Base-by-base conservation (phyloP, 2,113 vertebrate species). In the Oriolus oriolus region DNA sequence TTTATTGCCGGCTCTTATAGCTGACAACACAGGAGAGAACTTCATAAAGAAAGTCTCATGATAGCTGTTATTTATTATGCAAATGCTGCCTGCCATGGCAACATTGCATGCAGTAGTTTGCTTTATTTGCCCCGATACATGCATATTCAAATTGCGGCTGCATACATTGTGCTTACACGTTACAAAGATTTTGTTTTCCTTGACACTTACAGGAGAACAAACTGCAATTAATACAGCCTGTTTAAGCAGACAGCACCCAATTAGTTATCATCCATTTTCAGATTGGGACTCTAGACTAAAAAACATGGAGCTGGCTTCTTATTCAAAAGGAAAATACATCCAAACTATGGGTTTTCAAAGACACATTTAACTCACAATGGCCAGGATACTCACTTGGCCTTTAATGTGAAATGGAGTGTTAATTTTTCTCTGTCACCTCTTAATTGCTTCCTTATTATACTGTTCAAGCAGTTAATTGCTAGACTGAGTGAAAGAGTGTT, bases 381-480 rank as follows among this genome's bases (percentile, higher is more conserved):
- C 98, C 97, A 97, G 98, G 97, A 98, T 98, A 98, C 97, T 98
- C 98, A 97, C 98, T 98, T 98, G 98, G 98, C 98, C 98, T 98
- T 98, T 98, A 98, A 98, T 98, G 98, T 98, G 98, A 98, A 98
- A 98, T 97, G 97, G 98, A 98, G 98, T 98, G 98, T 98, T 98
- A 98, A 98, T 98, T 98, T 98, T 98, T 98, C 98, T 98, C 98
- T 98, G 98, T 98, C 98, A 98, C 98, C 98, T 98, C 98, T 98
- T 98, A 98, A 98, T 98, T 98, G 98, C 98, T 98, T 98, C 98
- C 98, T 98, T 98, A 98, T 98, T 98, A 98, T 98, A 98, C 97
- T 98, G 97, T 98, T 98, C 98, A 98, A 98, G 98, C 98, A 98
- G 98, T 98, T 98, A 98, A 98, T 98, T 98, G 98, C 98, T 98